Conservation (phyloP, 2,888 invertebrate genomes). For the Himalopsyche tibetana region DNA sequence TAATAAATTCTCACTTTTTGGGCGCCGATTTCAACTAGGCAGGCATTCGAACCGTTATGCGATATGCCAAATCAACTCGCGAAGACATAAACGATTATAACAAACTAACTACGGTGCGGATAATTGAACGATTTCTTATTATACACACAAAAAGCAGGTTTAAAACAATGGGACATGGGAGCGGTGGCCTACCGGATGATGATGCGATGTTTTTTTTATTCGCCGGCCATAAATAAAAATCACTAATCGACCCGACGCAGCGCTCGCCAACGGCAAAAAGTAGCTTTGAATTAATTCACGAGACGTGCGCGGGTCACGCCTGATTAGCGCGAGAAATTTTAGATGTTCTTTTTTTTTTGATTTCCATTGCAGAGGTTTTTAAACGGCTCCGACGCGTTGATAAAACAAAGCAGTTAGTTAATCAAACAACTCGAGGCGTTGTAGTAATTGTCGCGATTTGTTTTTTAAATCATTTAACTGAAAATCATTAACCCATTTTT, state of each 20-base stretch:
- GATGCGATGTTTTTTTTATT: conserved; percentile 29
- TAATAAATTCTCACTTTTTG: conserved; percentile 14
- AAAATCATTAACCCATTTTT: too few relatives aligned
- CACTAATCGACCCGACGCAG: conserved; percentile 42
- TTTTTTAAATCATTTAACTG: too few relatives aligned
- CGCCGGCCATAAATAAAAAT: conserved; percentile 29
- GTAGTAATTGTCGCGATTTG: not conserved
- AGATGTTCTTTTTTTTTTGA: not conserved
- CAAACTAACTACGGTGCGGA: not conserved
- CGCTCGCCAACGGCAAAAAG: conserved; percentile 42
- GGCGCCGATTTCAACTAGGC: not conserved
- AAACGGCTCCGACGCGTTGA: not conserved
- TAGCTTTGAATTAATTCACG: conserved; percentile 35
- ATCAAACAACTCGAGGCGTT: conserved; percentile 1
- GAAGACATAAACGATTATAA: not conserved
- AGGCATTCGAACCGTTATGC: not conserved
- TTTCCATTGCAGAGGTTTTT: conserved; percentile 28
- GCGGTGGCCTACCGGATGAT: conserved; percentile 42
- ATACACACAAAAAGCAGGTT: conserved; percentile 41
- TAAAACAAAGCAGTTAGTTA: conserved; percentile 19
- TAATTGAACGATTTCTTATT: conserved; percentile 38
- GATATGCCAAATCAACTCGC: not conserved
- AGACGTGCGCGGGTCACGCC: conserved; percentile 43
- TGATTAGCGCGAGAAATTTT: conserved; percentile 38
- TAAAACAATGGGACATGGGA: conserved; percentile 40